Base-by-base conservation (phyloP, 2,113 vertebrate species). In the Rynchops niger region DNA sequence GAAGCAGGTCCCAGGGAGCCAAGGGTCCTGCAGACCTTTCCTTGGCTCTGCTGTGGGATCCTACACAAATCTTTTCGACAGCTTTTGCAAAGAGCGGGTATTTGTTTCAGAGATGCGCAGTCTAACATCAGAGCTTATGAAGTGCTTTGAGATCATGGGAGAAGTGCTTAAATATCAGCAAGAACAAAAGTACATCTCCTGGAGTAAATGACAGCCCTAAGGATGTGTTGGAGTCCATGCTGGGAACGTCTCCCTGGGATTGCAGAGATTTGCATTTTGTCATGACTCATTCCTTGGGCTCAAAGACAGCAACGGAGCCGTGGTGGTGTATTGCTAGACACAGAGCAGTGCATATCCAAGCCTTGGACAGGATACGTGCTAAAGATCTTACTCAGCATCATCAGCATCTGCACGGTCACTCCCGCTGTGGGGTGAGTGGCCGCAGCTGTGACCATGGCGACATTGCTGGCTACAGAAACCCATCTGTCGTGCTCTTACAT, bases 401-500 rank as follows among this genome's bases (percentile, higher is more conserved):
- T 8, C 85, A 74, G 50, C 3, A 5, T 59, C 61, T 83, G 17
- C 0, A 0, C 26, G 45, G 86, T 74, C 77, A 53, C 38, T 67
- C 43, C 67, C 86, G 55, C 72, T 66, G 67, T 53, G 53, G 34
- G 45, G 42, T 15, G 13, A 86, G 34, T n/a, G 5, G 62, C 43
- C 53, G 74, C 56, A 88, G 85, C 74, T 69, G 62, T 42, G 52
- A 67, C 18, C 2, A 1, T 2, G 20, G 56, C 29, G 47, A 66
- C 55, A 62, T 6, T 10, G 2, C 59, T 32, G 50, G 42, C 50
- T 81, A 65, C 59, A 92, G 50, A 84, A 88, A 71, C 26, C 9
- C 2, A 47, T 5, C 38, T 1, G 0, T 2, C 3, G 0, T 50
- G 50, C 36, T 71, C 29, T 74, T 56, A 32, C 23, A 17, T 4